Base-by-base conservation (phyloP, 2,797 vertebrate genomes). In the Psittacula echo region DNA sequence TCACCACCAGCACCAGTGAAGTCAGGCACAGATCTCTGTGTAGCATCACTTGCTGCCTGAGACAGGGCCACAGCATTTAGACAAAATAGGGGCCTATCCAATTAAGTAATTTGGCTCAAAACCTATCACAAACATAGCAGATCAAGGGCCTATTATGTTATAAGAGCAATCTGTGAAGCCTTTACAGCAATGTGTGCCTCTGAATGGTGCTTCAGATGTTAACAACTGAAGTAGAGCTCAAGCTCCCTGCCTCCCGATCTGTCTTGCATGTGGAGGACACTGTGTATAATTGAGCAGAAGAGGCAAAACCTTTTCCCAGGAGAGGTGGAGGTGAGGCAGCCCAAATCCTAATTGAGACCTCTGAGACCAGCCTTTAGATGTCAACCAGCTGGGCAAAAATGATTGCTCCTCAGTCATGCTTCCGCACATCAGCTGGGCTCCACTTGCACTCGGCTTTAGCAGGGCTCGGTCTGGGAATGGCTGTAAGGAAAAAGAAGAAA, bases 341-440 rank as follows among this genome's bases (percentile, higher is more conserved):
- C 66, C 30, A 8, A 68, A 4, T 32, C 80, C 66, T 95, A 96
- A 96, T 92, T 96, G 95, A 96, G 92, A 77, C 97, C 96, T 90
- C 6, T 6, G 95, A 97, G 97, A 96, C 74, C 77, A 90, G 56
- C 22, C 30, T 58, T 80, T 45, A 47, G 84, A 42, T 61, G 72
- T 39, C 87, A 83, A 5, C 42, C 91, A 90, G 87, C 48, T 14
- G 24, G 72, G 41, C 37, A 71, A 44, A 72, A 81, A 4, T 3
- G 66, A 71, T 51, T 29, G 21, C 53, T 71, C 42, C 81, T 81
- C 70, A 6, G 53, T 11, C 20, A 3, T 5, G 60, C 83, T 10
- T 7, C 56, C 70, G 4, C 5, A 7, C 19, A 45, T 76, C 78
- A 70, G 39, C 92, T 75, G 85, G 82, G 56, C 21, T 87, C 77